Evolutionary conservation across 1,140 invertebrate genomes (phyloP), one percentile per base, ranked within the genome.

Genomic region (Portunus trituberculatus): DNA sequence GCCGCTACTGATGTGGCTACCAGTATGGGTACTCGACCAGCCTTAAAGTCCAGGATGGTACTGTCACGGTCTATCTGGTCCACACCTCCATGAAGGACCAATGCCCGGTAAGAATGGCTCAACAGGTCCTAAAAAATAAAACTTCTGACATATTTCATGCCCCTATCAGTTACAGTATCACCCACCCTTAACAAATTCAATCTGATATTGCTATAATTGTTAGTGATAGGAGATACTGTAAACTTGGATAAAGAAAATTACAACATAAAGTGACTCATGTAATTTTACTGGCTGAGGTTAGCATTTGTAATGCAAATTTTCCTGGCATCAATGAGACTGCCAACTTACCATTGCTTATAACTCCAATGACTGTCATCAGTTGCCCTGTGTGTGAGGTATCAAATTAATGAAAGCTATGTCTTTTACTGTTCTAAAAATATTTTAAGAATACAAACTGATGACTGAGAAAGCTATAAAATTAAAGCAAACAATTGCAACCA

Each of bases 51-150:
- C 39, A 99, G 97, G 96, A 99, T 99, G 0, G 99, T 99, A 0
- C 99, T 99, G 97, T 99, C 99, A 96, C 99, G 97, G 97, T 99
- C 99, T 97, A 99, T 99, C 97, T 99, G 99, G 97, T 99, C 99
- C 96, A 99, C 99, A 96, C 99, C 99, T 88, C 99, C 99, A 97
- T 99, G 99, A 31, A 99, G 97, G 45, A 99, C 99, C 98, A 99
- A 98, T 97, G 99, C 99, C 29, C 98, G 98, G 96, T 99, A 99
- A 0, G 99, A 99, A 0, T 99, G 99, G 97, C 99, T 99, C 98
- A 99, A 99, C 0, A 99, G 97, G 96, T 99, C 99, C 97, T 99
- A 99, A 32, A 28, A 31, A 91, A 67, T 16, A 31, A 92, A 82
- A 1, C 16, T 92, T 31, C n/a, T 82, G 29, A 92, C 28, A 76